A percentile compares a stretch with the other conserved stretches of the same genome.
Evolutionary conservation across 2,113 vertebrate species (phyloP).

Genomic region (Tetraodon nigroviridis): DNA sequence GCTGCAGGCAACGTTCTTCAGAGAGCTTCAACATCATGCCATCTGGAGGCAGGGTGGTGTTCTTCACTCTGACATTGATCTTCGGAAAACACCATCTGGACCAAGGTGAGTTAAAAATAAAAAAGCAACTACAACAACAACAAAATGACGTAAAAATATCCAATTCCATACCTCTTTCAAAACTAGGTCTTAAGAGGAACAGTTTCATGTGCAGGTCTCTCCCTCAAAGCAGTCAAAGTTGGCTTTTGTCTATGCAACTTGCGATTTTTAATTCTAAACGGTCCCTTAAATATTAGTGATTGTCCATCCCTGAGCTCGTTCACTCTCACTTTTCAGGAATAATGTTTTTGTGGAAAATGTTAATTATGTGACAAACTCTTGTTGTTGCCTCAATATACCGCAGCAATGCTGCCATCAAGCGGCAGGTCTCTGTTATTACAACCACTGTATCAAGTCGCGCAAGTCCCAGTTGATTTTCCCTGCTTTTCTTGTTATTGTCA

Average conservation of each 20-base stretch:
- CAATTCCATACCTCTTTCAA: slow-evolving; percentile 26
- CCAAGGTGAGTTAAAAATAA: slow-evolving; percentile 62
- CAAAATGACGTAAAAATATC: slow-evolving; percentile 27
- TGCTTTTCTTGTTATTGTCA: background rate
- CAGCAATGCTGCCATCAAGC: slow-evolving; percentile 59
- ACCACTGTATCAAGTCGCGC: background rate
- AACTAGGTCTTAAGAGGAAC: slow-evolving; percentile 25
- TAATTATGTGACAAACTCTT: too few relatives aligned
- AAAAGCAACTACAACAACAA: slow-evolving; percentile 27
- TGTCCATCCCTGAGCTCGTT: slow-evolving; percentile 1
- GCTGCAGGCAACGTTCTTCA: slow-evolving; percentile 58
- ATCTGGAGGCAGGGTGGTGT: slow-evolving; percentile 63
- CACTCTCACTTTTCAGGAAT: background rate
- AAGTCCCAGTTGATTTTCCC: background rate
- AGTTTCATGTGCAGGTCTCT: slow-evolving; percentile 12
- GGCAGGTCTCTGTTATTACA: slow-evolving; percentile 22
- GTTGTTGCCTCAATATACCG: background rate
- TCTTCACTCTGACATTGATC: slow-evolving; percentile 66
- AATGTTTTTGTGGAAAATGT: background rate
- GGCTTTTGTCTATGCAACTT: background rate
- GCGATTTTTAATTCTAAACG: background rate
- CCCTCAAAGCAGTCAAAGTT: background rate
- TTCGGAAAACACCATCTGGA: slow-evolving; percentile 65
- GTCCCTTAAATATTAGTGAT: background rate
- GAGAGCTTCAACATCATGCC: slow-evolving; percentile 64